phyloP scores from a whole-genome alignment of 1,140 invertebrate genomes.

The Cryptotermes secundus region DNA sequence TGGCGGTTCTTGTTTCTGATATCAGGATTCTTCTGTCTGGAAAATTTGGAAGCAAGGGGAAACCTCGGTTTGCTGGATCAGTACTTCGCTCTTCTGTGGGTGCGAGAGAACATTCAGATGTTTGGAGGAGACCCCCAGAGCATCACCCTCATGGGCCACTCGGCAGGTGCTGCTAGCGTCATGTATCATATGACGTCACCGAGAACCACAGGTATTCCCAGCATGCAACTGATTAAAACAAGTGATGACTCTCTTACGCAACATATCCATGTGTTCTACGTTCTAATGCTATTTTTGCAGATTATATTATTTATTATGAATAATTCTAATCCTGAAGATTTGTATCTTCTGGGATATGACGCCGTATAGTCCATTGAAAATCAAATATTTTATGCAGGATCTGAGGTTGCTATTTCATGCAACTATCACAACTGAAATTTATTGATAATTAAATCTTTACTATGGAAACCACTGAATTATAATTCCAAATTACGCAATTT shows the following conservation, averaged over 20 bases:
- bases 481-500: too few species aligned
- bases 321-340: too few species aligned
- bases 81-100: slow-evolving; percentile 68
- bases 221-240: slow-evolving; percentile 24
- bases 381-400: too few species aligned
- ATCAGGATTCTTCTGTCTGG: slow-evolving; percentile 66
- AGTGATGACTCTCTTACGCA: not conserved
- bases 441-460: too few species aligned
- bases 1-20: not conserved
- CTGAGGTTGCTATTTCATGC: too few species aligned
- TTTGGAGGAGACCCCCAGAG: slow-evolving; percentile 71
- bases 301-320: too few species aligned
- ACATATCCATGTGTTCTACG: too few species aligned
- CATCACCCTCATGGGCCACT: slow-evolving; percentile 71
- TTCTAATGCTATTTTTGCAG: too few species aligned
- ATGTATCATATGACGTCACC: slow-evolving; percentile 61
- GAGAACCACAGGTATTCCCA: slow-evolving; percentile 53
- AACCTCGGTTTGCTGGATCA: slow-evolving; percentile 74
- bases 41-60: slow-evolving; percentile 57
- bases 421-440: too few species aligned
- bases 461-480: too few species aligned
- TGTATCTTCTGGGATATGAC: too few species aligned
- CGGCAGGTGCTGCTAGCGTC: slow-evolving; percentile 61
- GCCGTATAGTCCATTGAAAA: too few species aligned
- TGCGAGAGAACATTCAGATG: slow-evolving; percentile 64